These are phyloP conservation scores for Acrobasis suavella DNA, from an alignment of 2,888 invertebrate genomes.

Conservation along the genomic window DNA sequence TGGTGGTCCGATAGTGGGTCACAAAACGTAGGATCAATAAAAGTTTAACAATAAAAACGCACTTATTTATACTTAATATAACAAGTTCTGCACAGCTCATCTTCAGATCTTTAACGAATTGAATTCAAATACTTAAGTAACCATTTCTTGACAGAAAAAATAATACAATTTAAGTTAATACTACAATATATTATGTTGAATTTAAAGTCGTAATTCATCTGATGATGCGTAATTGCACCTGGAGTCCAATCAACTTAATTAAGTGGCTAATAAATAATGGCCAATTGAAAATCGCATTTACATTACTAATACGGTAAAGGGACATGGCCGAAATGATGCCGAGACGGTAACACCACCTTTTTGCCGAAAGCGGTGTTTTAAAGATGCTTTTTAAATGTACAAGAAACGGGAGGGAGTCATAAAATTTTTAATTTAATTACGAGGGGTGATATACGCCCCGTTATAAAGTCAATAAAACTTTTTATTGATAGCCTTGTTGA, in stretches of 20 bases:
- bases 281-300: conserved; percentile 8
- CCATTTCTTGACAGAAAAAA: no score
- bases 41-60: no score
- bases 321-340: conserved; percentile 4
- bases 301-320: conserved; percentile 15
- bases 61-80: no score
- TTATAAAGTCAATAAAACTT: conserved; percentile 18
- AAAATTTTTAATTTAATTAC: conserved; percentile 24
- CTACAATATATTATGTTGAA: neutral
- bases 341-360: conserved; percentile 7
- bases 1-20: no score
- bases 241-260: conserved; percentile 9
- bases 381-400: conserved; percentile 14
- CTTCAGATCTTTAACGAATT: no score
- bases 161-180: no score
- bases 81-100: no score
- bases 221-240: conserved; percentile 13
- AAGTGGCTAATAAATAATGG: conserved; percentile 18
- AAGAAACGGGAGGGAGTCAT: conserved; percentile 25
- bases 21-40: no score
- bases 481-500: conserved; percentile 22
- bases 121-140: no score
- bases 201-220: conserved; percentile 12
- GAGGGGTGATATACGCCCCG: conserved; percentile 19
- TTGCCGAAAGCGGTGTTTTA: conserved; percentile 14